phyloP scores from a whole-genome alignment of 2,797 vertebrate genomes.

The Trachurus trachurus region DNA sequence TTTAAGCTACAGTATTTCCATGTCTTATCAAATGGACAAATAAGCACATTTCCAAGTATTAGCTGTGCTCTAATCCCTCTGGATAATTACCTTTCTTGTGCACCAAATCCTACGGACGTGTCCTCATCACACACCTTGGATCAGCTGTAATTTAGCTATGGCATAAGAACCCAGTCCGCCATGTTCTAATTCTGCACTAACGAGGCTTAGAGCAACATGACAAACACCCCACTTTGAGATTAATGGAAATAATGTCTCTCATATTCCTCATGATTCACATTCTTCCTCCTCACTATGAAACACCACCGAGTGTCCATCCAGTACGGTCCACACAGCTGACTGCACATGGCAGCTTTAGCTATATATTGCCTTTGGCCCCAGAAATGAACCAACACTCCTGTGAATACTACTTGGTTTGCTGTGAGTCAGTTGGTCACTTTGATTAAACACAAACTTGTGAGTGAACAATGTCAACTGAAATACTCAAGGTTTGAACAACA shows the following conservation, averaged over 20 bases:
- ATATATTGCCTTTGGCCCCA: neutral
- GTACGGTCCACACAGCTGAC: neutral
- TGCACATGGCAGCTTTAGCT: slow-evolving; percentile 11
- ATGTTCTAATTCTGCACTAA: neutral
- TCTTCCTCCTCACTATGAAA: neutral
- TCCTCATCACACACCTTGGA: slow-evolving; percentile 43
- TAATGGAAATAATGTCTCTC: neutral
- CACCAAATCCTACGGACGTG: slow-evolving; percentile 12
- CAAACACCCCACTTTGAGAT: neutral
- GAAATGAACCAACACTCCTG: slow-evolving; percentile 13
- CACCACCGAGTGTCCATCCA: neutral
- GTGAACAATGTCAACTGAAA: neutral
- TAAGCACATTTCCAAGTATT: slow-evolving; percentile 43
- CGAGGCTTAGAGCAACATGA: neutral
- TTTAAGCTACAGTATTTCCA: slow-evolving; percentile 1
- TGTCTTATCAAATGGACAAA: slow-evolving; percentile 49
- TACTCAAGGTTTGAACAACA: neutral
- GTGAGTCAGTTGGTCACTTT: neutral
- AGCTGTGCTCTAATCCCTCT: slow-evolving; percentile 48
- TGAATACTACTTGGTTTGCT: slow-evolving; percentile 1
- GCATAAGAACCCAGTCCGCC: slow-evolving; percentile 1
- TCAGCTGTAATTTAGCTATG: slow-evolving; percentile 33
- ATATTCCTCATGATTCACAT: neutral
- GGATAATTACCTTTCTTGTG: slow-evolving; percentile 40
- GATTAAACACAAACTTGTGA: neutral